phyloP scores from a whole-genome alignment of 2,888 invertebrate genomes.

The Luperina testacea region DNA sequence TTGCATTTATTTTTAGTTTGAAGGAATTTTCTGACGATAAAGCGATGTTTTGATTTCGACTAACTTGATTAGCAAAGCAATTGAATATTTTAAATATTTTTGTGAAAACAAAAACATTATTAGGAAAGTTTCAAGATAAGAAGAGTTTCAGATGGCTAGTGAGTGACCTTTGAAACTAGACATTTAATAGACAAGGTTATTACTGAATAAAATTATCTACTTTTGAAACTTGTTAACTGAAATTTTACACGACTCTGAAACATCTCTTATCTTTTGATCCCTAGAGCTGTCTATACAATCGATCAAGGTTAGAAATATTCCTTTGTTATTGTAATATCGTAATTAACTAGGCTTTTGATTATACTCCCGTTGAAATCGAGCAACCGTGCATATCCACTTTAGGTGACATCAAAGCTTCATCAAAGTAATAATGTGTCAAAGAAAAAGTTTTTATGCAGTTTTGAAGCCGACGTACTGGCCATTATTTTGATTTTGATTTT shows the following conservation, averaged over 20 bases:
- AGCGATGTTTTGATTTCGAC: background rate
- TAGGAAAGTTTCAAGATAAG: background rate
- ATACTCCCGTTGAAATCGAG: background rate
- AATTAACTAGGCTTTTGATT: background rate
- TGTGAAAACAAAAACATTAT: background rate
- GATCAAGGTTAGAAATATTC: slow-evolving; percentile 16
- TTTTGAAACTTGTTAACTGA: slow-evolving; percentile 26
- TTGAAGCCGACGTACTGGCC: background rate
- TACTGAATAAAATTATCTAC: slow-evolving; percentile 5
- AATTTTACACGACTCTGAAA: slow-evolving; percentile 8
- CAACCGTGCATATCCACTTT: background rate
- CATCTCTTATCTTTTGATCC: slow-evolving; percentile 10
- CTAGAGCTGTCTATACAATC: background rate
- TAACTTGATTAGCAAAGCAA: background rate
- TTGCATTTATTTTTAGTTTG: background rate
- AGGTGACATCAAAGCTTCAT: background rate
- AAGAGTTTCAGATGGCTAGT: background rate
- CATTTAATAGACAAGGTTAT: background rate
- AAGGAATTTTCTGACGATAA: background rate
- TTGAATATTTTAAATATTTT: background rate
- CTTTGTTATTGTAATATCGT: slow-evolving; percentile 7
- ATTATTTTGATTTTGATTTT: too few species aligned
- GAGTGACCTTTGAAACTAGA: slow-evolving; percentile 8
- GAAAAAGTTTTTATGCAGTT: background rate
- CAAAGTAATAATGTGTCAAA: background rate